These are phyloP conservation scores for Anoplolepis gracilipes DNA, from an alignment of 1,140 invertebrate genomes.

Conservation along the genomic window DNA sequence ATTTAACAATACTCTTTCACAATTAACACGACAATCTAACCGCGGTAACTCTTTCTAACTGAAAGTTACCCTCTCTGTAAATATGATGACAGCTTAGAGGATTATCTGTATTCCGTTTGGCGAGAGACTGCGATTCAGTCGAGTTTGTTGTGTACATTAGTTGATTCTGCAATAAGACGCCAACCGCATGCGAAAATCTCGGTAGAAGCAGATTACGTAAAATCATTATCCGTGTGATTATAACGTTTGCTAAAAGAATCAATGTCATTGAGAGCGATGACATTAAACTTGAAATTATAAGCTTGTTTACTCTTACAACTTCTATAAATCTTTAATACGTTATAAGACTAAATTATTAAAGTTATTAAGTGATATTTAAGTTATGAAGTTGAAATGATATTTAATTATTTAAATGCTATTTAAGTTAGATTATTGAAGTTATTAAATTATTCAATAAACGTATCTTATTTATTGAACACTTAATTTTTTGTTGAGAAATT, in stretches of 20 bases:
- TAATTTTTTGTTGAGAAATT: background rate
- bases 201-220: conserved; percentile 31
- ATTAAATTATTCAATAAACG: background rate
- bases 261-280: background rate
- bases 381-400: too few species aligned
- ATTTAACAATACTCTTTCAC: conserved; percentile 6
- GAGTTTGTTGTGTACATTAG: background rate
- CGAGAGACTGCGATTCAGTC: background rate
- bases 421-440: too few species aligned
- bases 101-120: conserved; percentile 3
- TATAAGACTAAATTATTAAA: too few species aligned
- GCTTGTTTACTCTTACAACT: background rate
- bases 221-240: background rate
- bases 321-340: background rate
- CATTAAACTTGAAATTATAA: conserved; percentile 16
- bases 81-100: background rate
- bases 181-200: background rate
- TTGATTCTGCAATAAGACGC: conserved; percentile 6
- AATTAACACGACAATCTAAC: conserved; percentile 9
- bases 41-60: background rate
- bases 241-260: background rate
- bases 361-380: too few species aligned
- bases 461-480: background rate
- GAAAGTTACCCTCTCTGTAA: too few species aligned
- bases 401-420: too few species aligned